phyloP scores from a whole-genome alignment of 2,888 invertebrate genomes.

The Dicranocentrus wangi region DNA sequence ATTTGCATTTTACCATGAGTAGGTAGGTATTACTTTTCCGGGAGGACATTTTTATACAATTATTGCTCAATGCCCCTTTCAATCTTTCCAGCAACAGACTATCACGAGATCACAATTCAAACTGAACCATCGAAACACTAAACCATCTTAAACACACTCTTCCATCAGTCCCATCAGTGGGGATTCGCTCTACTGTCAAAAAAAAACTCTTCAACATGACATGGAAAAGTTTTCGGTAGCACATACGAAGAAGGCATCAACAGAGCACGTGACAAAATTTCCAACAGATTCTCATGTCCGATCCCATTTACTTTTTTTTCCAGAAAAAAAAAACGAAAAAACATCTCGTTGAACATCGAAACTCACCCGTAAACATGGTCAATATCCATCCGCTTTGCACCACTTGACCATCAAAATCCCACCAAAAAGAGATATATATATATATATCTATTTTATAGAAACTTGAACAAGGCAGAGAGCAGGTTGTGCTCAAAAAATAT shows the following conservation, averaged over 20 bases:
- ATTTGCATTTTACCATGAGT: no score
- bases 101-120: no score
- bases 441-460: neutral
- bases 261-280: slow-evolving; percentile 63
- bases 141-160: no score
- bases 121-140: no score
- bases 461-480: slow-evolving; percentile 3
- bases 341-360: neutral
- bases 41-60: no score
- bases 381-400: slow-evolving; percentile 12
- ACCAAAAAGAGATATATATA: slow-evolving; percentile 5
- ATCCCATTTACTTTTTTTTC: slow-evolving; percentile 36
- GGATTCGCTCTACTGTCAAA: no score
- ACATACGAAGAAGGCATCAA: slow-evolving; percentile 65
- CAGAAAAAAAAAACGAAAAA: neutral
- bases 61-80: no score
- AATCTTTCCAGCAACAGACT: no score
- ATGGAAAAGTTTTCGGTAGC: slow-evolving; percentile 59
- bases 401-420: slow-evolving; percentile 30
- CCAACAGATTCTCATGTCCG: slow-evolving; percentile 44
- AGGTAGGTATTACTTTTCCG: no score
- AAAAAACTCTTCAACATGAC: slow-evolving; percentile 52
- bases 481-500: slow-evolving; percentile 39
- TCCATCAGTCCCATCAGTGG: no score
- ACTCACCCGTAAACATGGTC: slow-evolving; percentile 18